Base-by-base conservation (phyloP, 2,113 vertebrate genomes). In the Poecilia latipinna region DNA sequence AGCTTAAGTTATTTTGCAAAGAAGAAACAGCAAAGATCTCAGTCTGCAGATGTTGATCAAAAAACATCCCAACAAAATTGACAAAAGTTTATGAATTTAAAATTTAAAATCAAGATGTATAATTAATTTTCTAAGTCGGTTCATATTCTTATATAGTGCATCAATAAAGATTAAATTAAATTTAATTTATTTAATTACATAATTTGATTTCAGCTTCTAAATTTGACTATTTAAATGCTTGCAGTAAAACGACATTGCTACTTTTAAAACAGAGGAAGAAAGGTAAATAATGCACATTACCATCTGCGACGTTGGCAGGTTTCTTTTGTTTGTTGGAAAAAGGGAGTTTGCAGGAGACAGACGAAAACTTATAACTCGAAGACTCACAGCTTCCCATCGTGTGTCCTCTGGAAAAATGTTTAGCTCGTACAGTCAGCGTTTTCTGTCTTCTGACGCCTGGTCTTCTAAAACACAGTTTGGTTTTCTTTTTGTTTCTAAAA, bases 341-440 rank as follows among this genome's bases (percentile, higher is more conserved):
- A 32, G 78, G 35, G 32, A 85, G 15, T 28, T 4, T 57, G 51
- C 42, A n/a, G 15, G 78, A 39, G 70, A 26, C 35, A 6, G 64
- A 72, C 7, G 72, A 28, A 51, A 67, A 37, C 37, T 4, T 57
- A 33, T 24, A 24, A 54, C 51, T 54, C 12, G 83, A 85, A 1
- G 92, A 93, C 75, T 88, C 88, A 2, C 78, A 83, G 61, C 88
- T 92, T 44, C 93, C 92, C 92, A 94, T 94, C 1, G 24, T 74
- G 69, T 48, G 57, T 63, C 61, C 24, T 12, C 5, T 24, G 11
- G 8, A 33, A 15, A 73, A 63, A 61, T 2, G 24, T 29, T 4
- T 39, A 37, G 17, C 3, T 26, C 19, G 8, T 33, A 4, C 22
- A 39, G 26, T 2, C 22, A 54, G n/a, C 19, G 17, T 22, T 48